Evolutionary conservation across 2,888 invertebrate genomes (phyloP).

Genomic region (Xylophagus ater): DNA sequence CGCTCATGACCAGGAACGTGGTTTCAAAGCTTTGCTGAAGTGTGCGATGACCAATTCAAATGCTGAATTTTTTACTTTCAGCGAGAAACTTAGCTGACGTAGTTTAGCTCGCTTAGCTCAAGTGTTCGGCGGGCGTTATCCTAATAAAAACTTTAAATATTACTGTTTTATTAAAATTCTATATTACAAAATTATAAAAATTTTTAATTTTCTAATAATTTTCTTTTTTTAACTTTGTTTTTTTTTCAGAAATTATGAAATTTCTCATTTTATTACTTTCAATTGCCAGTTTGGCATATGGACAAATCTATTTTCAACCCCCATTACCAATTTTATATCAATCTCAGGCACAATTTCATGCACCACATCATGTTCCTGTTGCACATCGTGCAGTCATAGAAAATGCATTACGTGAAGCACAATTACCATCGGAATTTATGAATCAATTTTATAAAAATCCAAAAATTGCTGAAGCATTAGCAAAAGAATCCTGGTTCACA

Average conservation of each 20-base stretch:
- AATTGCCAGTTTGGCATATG: slow-evolving; percentile 3
- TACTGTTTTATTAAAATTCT: too few relatives aligned
- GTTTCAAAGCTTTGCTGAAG: too few relatives aligned
- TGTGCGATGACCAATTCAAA: too few relatives aligned
- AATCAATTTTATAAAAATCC: slow-evolving; percentile 67
- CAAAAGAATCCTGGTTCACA: slow-evolving; percentile 67
- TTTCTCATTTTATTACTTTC: slow-evolving; percentile 1
- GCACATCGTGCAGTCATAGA: slow-evolving; percentile 62
- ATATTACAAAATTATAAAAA: too few relatives aligned
- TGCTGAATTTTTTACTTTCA: too few relatives aligned
- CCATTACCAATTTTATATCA: slow-evolving; percentile 12
- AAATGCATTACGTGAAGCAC: slow-evolving; percentile 59
- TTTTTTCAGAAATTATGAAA: slow-evolving; percentile 5
- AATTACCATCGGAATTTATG: slow-evolving; percentile 55
- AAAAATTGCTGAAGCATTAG: slow-evolving; percentile 56
- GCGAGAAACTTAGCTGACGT: too few relatives aligned
- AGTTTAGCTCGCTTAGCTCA: too few relatives aligned
- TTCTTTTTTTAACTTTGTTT: not conserved
- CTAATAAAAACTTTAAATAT: too few relatives aligned
- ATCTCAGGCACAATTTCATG: slow-evolving; percentile 2
- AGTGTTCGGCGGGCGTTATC: too few relatives aligned
- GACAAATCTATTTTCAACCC: slow-evolving; percentile 8
- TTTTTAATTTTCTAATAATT: too few relatives aligned
- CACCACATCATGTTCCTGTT: slow-evolving; percentile 27
- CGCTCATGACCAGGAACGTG: too few relatives aligned